Percentiles rank a stretch among this genome's conserved stretches.
Conservation (phyloP, 2,113 vertebrate species). For the Alligator mississippiensis region DNA sequence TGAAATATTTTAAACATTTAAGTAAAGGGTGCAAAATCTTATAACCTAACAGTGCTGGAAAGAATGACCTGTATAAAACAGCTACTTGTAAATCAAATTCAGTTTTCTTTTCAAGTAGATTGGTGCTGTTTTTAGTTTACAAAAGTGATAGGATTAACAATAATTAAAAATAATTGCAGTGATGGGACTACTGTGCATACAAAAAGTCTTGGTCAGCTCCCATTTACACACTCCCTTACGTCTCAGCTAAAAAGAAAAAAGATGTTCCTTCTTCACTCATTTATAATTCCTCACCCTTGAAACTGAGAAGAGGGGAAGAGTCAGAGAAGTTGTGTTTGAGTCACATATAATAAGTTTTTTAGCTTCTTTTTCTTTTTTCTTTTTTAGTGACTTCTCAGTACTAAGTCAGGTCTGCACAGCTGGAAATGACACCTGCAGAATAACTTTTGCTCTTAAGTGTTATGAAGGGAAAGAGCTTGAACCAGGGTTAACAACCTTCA, state of each 20-base stretch:
- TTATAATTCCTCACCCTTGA: slow-evolving; percentile 35
- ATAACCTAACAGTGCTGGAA: slow-evolving; percentile 24
- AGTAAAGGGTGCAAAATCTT: neutral
- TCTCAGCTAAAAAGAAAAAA: neutral
- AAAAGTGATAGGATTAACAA: neutral
- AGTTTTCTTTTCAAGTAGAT: slow-evolving; percentile 12
- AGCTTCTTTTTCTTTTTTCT: neutral
- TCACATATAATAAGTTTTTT: neutral
- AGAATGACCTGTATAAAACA: neutral
- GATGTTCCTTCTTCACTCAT: neutral
- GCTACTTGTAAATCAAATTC: slow-evolving; percentile 25
- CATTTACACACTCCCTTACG: neutral
- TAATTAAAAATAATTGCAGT: slow-evolving; percentile 21
- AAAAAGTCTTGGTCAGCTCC: neutral
- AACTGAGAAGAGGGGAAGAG: neutral
- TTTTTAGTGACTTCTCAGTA: neutral
- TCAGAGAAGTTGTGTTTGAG: neutral
- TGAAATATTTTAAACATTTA: neutral
- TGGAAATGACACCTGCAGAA: neutral
- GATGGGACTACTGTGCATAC: neutral
- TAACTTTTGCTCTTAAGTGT: neutral
- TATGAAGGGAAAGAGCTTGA: neutral
- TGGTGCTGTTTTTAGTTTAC: slow-evolving; percentile 36
- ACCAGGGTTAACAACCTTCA: neutral
- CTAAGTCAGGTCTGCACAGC: neutral